Base-by-base conservation (phyloP, 2,797 vertebrate genomes). In the Gambelia wislizenii region DNA sequence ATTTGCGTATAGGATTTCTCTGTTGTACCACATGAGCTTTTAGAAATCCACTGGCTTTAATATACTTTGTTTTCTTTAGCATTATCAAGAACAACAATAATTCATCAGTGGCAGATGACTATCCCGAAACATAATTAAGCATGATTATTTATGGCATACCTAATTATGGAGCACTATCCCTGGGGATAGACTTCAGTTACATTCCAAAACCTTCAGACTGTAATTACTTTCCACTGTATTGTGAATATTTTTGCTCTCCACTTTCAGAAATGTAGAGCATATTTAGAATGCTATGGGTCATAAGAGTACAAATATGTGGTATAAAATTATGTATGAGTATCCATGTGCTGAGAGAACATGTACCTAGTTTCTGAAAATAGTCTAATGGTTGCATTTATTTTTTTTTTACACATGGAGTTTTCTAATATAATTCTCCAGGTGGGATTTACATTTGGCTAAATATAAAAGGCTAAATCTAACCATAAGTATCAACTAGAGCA, bases 151-250 rank as follows among this genome's bases (percentile, higher is more conserved):
- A 94, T 91, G 84, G 91, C 93, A 95, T 94, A 94, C 76, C 89
- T 96, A 92, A 95, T 96, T 95, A 95, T 91, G 80, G 90, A 86
- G 94, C 95, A 91, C 79, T 88, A 93, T 83, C 91, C 80, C 91
- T 84, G 70, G 92, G 93, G 89, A 93, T 89, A 90, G 61, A 93
- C 75, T 91, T 95, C 75, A 69, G 87, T 94, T 96, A 85, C 89
- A 92, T 94, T 95, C 93, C 74, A 92, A 92, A 95, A 93, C 89
- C 84, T 93, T 96, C 94, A 91, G 85, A 91, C 76, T 91, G 87
- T 95, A 96, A 96, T 96, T 94, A 94, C 91, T 95, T 94, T 86
- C 14, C 88, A 92, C 90, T 95, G 3, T 94, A 80, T 95, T 93
- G 8, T 77, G 95, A 95, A 93, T 94, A 92, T 94, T 91, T 61